Evolutionary conservation across 2,113 vertebrate genomes (phyloP).

Genomic region (Bubo blakistoni): DNA sequence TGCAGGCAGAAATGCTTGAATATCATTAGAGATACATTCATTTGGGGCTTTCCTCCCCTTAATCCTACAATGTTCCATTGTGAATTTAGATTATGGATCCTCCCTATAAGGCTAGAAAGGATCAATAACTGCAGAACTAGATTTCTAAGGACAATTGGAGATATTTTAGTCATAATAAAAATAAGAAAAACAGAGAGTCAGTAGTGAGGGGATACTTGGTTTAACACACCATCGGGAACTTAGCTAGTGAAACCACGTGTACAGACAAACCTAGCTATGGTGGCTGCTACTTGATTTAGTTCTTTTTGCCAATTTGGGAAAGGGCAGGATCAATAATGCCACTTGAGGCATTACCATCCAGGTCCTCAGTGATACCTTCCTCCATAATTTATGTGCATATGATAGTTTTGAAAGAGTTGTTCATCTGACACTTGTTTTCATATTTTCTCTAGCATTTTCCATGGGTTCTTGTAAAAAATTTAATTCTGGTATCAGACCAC

Average conservation of each 20-base stretch:
- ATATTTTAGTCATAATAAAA: neutral
- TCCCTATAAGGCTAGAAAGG: neutral
- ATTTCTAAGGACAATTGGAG: neutral
- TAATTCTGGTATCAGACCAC: neutral
- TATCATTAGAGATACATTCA: neutral
- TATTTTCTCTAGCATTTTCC: neutral
- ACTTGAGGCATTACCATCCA: neutral
- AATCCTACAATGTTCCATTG: neutral
- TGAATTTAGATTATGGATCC: neutral
- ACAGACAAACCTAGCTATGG: neutral
- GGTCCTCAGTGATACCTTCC: neutral
- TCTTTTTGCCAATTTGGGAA: neutral
- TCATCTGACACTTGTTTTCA: neutral
- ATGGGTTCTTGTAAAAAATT: neutral
- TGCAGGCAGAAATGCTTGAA: neutral
- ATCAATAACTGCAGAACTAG: neutral
- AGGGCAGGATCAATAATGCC: neutral
- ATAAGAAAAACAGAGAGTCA: neutral
- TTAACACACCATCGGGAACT: neutral
- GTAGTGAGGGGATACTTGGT: neutral
- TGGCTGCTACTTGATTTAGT: neutral
- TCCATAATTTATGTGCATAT: neutral
- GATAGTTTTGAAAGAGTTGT: neutral
- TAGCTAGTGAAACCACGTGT: neutral
- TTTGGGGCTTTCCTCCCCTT: neutral